Evolutionary conservation across 1,140 invertebrate species (phyloP).

Genomic region (Orius insidiosus): DNA sequence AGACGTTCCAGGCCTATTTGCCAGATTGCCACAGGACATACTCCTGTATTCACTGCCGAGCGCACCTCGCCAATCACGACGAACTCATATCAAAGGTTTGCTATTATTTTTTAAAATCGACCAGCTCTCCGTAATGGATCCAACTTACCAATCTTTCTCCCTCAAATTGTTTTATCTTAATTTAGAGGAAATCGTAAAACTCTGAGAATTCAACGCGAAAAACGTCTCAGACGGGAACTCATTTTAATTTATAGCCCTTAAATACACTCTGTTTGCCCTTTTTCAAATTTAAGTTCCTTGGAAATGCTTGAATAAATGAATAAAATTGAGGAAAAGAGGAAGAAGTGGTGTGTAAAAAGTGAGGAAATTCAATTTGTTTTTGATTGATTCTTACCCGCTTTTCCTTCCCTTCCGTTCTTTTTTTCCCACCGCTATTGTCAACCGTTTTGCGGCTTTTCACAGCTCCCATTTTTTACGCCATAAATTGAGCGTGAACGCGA

Average conservation of each 20-base stretch:
- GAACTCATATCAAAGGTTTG: conserved; percentile 97
- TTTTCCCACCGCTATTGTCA: neutral
- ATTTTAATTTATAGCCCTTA: neutral
- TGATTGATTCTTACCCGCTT: conserved; percentile 1
- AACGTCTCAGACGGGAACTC: neutral
- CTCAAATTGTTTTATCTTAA: too few relatives aligned
- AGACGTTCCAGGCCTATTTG: conserved; percentile 98
- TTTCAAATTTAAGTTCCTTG: neutral
- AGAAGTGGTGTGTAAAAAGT: neutral
- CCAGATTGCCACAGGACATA: conserved; percentile 97
- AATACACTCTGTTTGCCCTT: neutral
- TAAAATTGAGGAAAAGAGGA: neutral
- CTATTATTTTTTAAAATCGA: too few relatives aligned
- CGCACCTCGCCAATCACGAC: conserved; percentile 98
- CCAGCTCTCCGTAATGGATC: too few relatives aligned
- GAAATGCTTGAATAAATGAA: too few relatives aligned
- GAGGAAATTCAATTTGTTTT: conserved; percentile 1
- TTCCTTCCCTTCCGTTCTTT: conserved; percentile 6
- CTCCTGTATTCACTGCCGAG: conserved; percentile 98
- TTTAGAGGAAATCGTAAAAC: too few relatives aligned
- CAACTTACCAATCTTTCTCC: too few relatives aligned
- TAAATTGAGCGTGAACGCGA: neutral
- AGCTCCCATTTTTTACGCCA: neutral
- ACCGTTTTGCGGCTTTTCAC: conserved; percentile 2
- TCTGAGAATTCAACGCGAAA: neutral